Evolutionary conservation across 1,140 invertebrate species (phyloP).

Genomic region (Drosophila sproati): DNA sequence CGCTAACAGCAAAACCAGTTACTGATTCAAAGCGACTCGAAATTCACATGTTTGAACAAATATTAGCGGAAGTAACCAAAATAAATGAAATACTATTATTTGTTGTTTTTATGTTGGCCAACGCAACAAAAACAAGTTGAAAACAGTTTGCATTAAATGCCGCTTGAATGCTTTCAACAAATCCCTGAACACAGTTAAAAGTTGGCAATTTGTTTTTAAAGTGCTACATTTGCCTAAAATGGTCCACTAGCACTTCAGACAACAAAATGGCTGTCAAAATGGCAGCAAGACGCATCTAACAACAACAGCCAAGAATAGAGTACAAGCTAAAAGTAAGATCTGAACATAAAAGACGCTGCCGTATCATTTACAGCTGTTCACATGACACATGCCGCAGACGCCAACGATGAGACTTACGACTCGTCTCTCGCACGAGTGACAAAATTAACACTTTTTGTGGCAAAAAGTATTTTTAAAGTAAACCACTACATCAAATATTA

Average conservation of each 20-base stretch:
- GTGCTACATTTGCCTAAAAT: constrained; percentile 40
- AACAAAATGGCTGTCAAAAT: constrained; percentile 22
- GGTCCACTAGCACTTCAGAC: constrained; percentile 30
- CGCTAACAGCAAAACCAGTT: constrained; percentile 18
- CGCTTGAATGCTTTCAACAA: constrained; percentile 22
- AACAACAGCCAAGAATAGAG: neutral
- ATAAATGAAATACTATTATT: neutral
- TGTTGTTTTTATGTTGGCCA: neutral
- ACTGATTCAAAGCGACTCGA: constrained; percentile 14
- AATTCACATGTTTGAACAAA: constrained; percentile 14
- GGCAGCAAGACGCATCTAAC: constrained; percentile 11
- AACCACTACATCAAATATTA: no score
- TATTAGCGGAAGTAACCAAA: constrained; percentile 7
- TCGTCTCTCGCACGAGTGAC: neutral
- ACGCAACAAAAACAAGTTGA: constrained; percentile 6
- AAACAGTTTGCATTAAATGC: neutral
- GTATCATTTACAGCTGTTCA: constrained; percentile 78
- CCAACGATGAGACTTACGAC: neutral
- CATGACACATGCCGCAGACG: constrained; percentile 61
- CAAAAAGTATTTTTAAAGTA: neutral
- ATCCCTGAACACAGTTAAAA: constrained; percentile 22
- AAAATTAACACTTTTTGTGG: neutral
- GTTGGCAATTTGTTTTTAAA: constrained; percentile 34
- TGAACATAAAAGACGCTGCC: constrained; percentile 57
- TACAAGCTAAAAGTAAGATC: constrained; percentile 28